Evolutionary conservation across 1,140 invertebrate species (phyloP), one percentile per base, ranked within the genome.

Genomic region (Agrypnia vestita): DNA sequence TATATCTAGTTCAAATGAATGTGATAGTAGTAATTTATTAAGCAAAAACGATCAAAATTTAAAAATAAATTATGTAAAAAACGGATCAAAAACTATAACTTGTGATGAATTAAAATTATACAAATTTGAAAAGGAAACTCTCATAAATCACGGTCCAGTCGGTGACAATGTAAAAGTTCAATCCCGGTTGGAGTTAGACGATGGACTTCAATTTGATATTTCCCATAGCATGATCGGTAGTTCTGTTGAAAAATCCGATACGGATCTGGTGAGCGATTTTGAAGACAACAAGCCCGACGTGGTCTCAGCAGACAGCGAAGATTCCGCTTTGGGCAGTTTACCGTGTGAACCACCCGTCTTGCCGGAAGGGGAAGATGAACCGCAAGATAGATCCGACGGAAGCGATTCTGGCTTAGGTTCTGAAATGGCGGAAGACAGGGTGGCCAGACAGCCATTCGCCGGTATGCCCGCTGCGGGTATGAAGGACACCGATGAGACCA

Each of bases 351-450:
- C 79, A 10, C 81, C 81, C 25, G 75, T 83, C 17, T 82, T 84
- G 35, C 86, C 84, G 74, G 88, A 89, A 43, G 85, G 86, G 67
- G 88, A 90, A 83, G 88, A 89, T 85, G 87, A 89, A 82, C 86
- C 76, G 6, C 88, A 87, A 81, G 88, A 89, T 75, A 84, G 94
- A 75, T 95, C 93, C 8, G 95, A 96, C 85, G 94, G 94, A 4
- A 96, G 95, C 61, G 95, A 96, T 86, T 96, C 94, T 0, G 95
- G 95, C 0, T 85, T 96, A 25, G 94, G 93, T 0, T 91, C 90
- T 44, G 93, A 94, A 85, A 89, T 91, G 46, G 89, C 89, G 43
- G 91, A 92, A 13, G 90, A 92, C 55, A 59, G 64, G 69, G 55
- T 76, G 9, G 46, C 55, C 49, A 74, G 73, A 47, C 82, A 83